Evolutionary conservation across 2,113 vertebrate species (phyloP), one percentile per base, ranked within the genome.

Genomic region (Oceanites oceanicus): DNA sequence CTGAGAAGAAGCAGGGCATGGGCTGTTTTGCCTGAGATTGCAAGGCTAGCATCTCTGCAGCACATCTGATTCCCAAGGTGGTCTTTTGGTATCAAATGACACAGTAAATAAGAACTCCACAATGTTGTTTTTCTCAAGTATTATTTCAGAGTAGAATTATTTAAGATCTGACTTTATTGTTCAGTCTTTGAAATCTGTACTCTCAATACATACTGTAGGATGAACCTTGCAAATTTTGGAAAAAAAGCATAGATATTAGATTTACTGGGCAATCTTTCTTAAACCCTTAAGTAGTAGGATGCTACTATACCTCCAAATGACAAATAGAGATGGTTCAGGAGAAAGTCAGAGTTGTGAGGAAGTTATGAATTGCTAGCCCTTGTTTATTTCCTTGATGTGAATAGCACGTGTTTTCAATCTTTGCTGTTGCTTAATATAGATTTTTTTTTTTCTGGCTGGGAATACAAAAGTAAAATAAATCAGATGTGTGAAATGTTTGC

Each of bases 191-290:
- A 75, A 66, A 23, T 52, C 20, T 45, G 4, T 66, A 0, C 1
- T 85, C 5, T 42, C 8, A 7, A 4, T 55, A 15, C 0, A 0
- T 67, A 6, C 14, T 17, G 12, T 10, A 36, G 20, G 2, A 1
- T 16, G 11, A 63, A 14, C 34, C 15, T 75, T 11, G 29, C 4
- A 20, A 15, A 15, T 7, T 61, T 17, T 7, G 5, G 15, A 10
- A 59, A 59, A 10, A 32, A 18, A 19, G 4, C 49, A 3, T 15
- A 38, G 15, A 3, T 36, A 5, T 72, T 65, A 4, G 30, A 7
- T 75, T 50, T 53, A 32, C 34, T n/a, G 36, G 68, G 40, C 56
- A 45, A 44, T 22, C 1, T 67, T 47, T 38, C 38, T 38, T 38
- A 38, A 38, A 38, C 38, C 38, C 38, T 38, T 38, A 38, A 38